These are phyloP conservation scores for Panagrolaimus sp. DNA, from an alignment of 1,140 invertebrate species.

Conservation along the genomic window DNA sequence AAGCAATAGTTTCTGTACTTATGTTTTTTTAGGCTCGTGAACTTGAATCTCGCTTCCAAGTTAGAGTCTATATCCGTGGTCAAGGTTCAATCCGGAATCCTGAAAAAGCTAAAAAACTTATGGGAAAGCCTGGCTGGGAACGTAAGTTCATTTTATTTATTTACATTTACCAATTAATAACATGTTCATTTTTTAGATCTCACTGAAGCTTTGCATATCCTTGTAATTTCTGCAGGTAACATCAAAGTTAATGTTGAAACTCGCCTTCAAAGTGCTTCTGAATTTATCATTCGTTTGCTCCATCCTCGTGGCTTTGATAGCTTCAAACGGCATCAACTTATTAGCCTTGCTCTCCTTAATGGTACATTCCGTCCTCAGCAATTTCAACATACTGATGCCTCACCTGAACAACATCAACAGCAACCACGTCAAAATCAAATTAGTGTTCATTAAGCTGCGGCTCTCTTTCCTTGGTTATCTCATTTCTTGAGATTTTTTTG, in stretches of 20 bases:
- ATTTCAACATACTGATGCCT: too few relatives aligned
- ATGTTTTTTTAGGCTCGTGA: too few relatives aligned
- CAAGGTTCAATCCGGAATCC: neutral
- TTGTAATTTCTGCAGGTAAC: neutral
- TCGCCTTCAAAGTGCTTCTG: neutral
- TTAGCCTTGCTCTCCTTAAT: neutral
- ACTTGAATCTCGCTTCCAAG: neutral
- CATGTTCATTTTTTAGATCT: too few relatives aligned
- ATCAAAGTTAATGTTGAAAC: neutral
- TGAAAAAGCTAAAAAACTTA: neutral
- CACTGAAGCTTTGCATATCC: neutral
- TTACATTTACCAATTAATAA: too few relatives aligned
- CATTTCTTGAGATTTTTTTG: too few relatives aligned
- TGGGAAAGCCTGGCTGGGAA: conserved; percentile 11
- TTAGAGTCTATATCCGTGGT: neutral
- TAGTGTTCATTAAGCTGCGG: too few relatives aligned
- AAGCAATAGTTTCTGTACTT: too few relatives aligned
- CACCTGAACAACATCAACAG: too few relatives aligned
- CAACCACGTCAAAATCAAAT: too few relatives aligned
- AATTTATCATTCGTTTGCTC: neutral
- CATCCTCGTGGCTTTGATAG: conserved; percentile 2
- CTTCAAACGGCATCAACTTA: conserved; percentile 5
- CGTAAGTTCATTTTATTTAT: too few relatives aligned
- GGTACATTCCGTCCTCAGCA: conserved; percentile 9
- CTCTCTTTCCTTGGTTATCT: too few relatives aligned